These are phyloP conservation scores for Laterallus jamaicensis DNA, from an alignment of 2,113 vertebrate genomes.

Conservation along the genomic window DNA sequence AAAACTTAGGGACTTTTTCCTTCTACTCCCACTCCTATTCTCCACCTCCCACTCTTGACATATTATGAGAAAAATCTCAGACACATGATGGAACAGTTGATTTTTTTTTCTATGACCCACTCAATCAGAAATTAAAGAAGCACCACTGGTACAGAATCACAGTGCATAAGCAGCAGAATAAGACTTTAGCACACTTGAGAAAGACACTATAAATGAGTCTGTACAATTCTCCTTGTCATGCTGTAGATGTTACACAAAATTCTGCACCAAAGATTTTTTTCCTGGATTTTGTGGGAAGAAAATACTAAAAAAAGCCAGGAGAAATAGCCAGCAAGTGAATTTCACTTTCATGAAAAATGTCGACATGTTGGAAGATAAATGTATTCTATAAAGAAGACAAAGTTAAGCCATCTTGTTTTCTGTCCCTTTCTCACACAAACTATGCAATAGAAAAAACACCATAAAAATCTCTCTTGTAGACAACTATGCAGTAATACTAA, in stretches of 20 bases:
- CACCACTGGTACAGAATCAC: background rate
- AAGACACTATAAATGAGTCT: background rate
- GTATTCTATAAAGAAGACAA: background rate
- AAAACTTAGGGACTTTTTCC: background rate
- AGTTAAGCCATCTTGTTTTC: conserved; percentile 13
- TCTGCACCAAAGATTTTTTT: background rate
- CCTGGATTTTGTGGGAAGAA: background rate
- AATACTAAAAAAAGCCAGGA: background rate
- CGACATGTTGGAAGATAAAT: background rate
- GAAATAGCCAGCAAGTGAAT: conserved; percentile 3
- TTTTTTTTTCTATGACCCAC: conserved; percentile 44
- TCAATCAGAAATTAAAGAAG: conserved; percentile 48
- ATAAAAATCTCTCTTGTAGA: background rate
- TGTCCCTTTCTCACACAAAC: conserved; percentile 14
- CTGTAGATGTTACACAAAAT: background rate
- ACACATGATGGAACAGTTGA: conserved; percentile 50
- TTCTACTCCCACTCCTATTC: conserved; percentile 54
- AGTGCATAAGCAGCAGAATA: background rate
- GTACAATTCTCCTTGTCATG: background rate
- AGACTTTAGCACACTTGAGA: background rate
- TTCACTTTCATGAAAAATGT: background rate
- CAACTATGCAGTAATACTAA: background rate
- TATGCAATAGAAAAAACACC: background rate
- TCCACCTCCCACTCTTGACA: conserved; percentile 53
- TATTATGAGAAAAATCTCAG: conserved; percentile 58